These are phyloP conservation scores for Pelodytes ibericus DNA, from an alignment of 2,797 vertebrate species.

Conservation along the genomic window DNA sequence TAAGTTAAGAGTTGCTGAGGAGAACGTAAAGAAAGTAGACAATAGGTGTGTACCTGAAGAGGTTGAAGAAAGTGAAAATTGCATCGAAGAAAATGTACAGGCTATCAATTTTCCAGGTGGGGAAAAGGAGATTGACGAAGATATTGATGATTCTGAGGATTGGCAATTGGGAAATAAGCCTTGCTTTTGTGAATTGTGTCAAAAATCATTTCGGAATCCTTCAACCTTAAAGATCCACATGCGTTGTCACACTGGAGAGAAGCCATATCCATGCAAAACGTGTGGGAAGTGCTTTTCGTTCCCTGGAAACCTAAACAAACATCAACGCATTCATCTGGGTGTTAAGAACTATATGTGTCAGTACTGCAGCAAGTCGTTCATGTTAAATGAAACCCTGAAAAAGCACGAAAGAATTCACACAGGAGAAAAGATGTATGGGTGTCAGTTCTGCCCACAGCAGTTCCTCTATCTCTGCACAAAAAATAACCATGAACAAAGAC, in stretches of 20 bases:
- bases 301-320: constrained; percentile 80
- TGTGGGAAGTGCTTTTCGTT: constrained; percentile 91
- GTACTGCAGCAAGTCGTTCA: constrained; percentile 91
- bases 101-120: constrained; percentile 8
- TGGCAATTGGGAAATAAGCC: constrained; percentile 78
- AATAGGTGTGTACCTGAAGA: constrained; percentile 65
- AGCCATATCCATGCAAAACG: constrained; percentile 82
- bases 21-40: constrained; percentile 63
- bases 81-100: constrained; percentile 7
- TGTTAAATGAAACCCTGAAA: constrained; percentile 85
- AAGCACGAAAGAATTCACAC: constrained; percentile 85
- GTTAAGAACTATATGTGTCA: constrained; percentile 89
- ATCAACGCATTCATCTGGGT: constrained; percentile 74
- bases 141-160: constrained; percentile 72
- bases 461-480: constrained; percentile 97
- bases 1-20: constrained; percentile 47
- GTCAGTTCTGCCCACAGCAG: constrained; percentile 94
- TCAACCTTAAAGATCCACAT: constrained; percentile 91
- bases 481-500: constrained; percentile 94
- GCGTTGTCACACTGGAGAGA: constrained; percentile 87
- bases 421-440: constrained; percentile 91
- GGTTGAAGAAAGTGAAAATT: constrained; percentile 63
- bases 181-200: constrained; percentile 87
- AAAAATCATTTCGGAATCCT: constrained; percentile 89
- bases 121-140: constrained; percentile 61